A percentile compares a stretch with the other conserved stretches of the same genome.
Evolutionary conservation across 2,113 vertebrate genomes (phyloP).

Genomic region (Neolamprologus caudopunctatus): DNA sequence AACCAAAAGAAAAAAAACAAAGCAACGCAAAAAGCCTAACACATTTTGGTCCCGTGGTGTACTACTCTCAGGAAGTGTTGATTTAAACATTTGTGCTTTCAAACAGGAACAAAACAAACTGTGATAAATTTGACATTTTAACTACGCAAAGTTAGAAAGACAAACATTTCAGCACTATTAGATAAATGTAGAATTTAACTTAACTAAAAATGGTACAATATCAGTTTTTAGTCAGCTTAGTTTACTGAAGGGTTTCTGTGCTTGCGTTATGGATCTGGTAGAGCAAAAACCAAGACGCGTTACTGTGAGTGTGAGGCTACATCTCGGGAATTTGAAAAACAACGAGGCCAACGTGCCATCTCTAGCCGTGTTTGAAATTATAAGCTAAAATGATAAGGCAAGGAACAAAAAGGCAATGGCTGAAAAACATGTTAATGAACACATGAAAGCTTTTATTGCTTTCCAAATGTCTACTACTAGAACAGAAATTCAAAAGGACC

Average conservation of each 20-base stretch:
- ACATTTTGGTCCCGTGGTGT: slow-evolving; percentile 9
- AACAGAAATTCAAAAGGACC: background rate
- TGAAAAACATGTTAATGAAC: background rate
- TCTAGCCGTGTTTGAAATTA: background rate
- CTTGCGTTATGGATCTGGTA: background rate
- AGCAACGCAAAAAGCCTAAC: background rate
- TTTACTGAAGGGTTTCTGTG: background rate
- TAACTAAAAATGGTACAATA: background rate
- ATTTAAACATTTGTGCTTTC: background rate
- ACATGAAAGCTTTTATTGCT: background rate
- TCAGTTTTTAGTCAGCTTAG: background rate
- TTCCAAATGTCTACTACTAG: background rate
- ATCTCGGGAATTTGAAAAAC: background rate
- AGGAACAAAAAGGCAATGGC: slow-evolving; percentile 39
- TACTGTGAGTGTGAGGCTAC: background rate
- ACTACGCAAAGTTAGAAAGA: background rate
- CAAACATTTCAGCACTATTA: background rate
- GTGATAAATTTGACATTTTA: background rate
- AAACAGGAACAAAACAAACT: background rate
- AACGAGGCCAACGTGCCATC: background rate
- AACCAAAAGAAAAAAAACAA: background rate
- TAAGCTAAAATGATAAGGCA: slow-evolving; percentile 29
- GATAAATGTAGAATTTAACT: background rate
- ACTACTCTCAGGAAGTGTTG: background rate
- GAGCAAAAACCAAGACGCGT: background rate